These are phyloP conservation scores for Coturnix japonica DNA, from an alignment of 2,113 vertebrate species.

Conservation along the genomic window DNA sequence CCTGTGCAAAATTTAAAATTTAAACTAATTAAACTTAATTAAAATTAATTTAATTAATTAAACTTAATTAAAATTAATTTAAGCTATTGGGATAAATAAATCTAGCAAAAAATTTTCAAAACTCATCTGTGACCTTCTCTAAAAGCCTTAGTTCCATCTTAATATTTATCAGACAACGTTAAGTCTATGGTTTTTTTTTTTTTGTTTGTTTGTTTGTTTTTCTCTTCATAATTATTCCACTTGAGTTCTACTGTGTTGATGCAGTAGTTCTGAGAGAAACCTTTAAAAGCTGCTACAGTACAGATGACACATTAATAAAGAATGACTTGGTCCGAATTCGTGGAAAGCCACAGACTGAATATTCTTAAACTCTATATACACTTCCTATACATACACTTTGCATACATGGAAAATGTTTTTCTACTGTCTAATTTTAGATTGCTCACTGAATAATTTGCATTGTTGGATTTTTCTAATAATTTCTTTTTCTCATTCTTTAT, in stretches of 20 bases:
- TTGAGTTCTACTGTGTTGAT: not conserved
- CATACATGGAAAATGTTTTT: not conserved
- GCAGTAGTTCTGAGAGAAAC: not conserved
- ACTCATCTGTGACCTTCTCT: not conserved
- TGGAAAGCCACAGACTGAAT: not conserved
- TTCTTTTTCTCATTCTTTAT: not conserved
- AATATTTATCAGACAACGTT: not conserved
- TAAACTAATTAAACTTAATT: too few relatives aligned
- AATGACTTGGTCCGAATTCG: not conserved
- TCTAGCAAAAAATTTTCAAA: not conserved
- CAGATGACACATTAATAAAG: not conserved
- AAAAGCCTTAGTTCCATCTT: not conserved
- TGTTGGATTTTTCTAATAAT: rapidly evolving
- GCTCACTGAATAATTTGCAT: not conserved
- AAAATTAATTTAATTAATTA: too few relatives aligned
- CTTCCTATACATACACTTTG: not conserved
- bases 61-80: too few relatives aligned
- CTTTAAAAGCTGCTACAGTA: not conserved
- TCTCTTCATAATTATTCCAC: not conserved
- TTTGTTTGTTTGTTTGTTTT: not conserved
- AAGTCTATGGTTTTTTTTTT: not conserved
- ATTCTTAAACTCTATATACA: not conserved
- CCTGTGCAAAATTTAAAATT: too few relatives aligned
- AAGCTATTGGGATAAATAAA: not conserved
- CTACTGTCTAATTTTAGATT: not conserved